Percentiles rank a stretch among this genome's conserved stretches.
phyloP scores from a whole-genome alignment of 2,797 vertebrate species.

The Erethizon dorsatum region DNA sequence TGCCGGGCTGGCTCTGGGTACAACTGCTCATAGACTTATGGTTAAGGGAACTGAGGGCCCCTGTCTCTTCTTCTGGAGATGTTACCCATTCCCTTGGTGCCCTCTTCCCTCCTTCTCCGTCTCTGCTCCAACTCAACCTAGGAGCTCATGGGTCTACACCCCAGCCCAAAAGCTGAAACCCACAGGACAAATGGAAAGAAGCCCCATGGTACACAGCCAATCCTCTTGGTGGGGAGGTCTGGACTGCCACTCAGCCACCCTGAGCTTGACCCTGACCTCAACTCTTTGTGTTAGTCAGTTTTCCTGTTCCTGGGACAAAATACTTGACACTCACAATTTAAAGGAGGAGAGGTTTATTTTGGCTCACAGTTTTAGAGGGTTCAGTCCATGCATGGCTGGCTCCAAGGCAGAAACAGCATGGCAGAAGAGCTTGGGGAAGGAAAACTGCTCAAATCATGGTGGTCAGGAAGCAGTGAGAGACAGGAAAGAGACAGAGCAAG shows the following conservation, averaged over 20 bases:
- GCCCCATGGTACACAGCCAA: background rate
- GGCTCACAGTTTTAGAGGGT: background rate
- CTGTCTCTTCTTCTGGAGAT: background rate
- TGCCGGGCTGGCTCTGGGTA: background rate
- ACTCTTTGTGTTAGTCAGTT: background rate
- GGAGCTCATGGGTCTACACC: background rate
- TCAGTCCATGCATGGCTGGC: background rate
- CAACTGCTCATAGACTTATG: background rate
- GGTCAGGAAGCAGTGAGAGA: background rate
- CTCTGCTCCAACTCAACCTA: background rate
- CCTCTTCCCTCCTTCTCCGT: background rate
- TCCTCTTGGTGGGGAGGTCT: background rate
- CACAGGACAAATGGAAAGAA: background rate
- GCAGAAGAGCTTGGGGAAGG: background rate
- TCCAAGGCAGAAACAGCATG: background rate
- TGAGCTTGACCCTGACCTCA: background rate
- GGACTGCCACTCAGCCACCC: no score
- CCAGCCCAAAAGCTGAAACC: background rate
- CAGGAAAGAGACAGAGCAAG: background rate
- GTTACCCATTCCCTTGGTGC: fast-evolving
- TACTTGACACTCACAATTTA: background rate
- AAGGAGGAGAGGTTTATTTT: background rate
- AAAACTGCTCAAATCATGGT: background rate
- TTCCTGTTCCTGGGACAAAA: background rate
- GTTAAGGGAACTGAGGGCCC: background rate